phyloP scores from a whole-genome alignment of 1,140 invertebrate genomes.

The Brachionus rotundiformis region DNA sequence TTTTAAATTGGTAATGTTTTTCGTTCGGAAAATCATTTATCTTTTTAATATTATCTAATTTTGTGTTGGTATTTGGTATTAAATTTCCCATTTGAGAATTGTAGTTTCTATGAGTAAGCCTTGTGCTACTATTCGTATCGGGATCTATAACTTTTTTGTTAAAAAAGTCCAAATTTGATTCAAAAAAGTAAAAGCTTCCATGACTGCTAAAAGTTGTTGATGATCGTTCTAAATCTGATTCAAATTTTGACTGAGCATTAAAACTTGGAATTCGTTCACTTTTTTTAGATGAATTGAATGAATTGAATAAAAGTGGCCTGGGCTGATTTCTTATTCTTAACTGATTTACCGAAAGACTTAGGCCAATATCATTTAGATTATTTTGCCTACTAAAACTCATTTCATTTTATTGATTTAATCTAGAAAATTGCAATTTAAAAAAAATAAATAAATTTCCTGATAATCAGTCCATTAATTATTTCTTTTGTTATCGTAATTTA shows the following conservation, averaged over 20 bases:
- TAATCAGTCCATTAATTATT: background rate
- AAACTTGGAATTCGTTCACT: background rate
- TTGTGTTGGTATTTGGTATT: background rate
- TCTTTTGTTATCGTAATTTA: background rate
- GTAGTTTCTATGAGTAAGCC: background rate
- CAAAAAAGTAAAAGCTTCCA: slow-evolving; percentile 29
- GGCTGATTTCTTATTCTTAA: background rate
- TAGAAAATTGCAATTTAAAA: background rate
- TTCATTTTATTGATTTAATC: slow-evolving; percentile 20
- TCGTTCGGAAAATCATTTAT: background rate
- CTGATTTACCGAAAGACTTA: background rate
- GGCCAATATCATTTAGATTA: background rate
- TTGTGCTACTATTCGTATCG: background rate
- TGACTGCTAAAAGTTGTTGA: slow-evolving; percentile 18
- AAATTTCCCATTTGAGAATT: background rate
- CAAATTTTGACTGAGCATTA: background rate
- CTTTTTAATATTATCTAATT: background rate
- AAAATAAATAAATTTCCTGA: slow-evolving; percentile 1
- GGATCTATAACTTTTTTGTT: background rate
- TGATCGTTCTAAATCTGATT: background rate
- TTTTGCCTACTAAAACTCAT: background rate
- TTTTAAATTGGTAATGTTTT: background rate
- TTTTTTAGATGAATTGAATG: background rate
- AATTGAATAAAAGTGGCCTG: background rate
- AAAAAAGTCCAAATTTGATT: slow-evolving; percentile 5